Percentiles rank a stretch among this genome's conserved stretches.
These are phyloP conservation scores for Peromyscus melanophrys DNA, from an alignment of 2,797 vertebrate genomes.

Conservation along the genomic window DNA sequence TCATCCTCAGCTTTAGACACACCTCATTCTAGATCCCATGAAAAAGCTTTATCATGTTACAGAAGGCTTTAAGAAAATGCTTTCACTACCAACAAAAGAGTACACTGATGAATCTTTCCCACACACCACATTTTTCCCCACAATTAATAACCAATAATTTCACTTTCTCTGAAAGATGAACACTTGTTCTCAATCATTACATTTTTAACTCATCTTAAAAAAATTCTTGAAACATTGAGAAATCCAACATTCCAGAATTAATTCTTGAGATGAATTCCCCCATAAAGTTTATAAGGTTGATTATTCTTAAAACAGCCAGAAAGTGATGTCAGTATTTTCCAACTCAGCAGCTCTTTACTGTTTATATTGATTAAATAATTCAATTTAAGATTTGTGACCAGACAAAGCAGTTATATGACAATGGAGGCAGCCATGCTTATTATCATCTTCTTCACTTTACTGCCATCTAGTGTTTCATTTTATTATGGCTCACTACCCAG, in stretches of 20 bases:
- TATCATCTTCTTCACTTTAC: constrained; percentile 66
- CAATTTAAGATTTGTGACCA: constrained; percentile 60
- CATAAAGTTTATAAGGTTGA: neutral
- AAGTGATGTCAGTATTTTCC: constrained; percentile 60
- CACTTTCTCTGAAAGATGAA: neutral
- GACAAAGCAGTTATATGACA: constrained; percentile 4
- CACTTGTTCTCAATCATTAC: neutral
- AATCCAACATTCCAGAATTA: constrained; percentile 28
- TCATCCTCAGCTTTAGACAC: neutral
- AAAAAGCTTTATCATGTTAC: accelerated
- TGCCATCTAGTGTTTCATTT: constrained; percentile 82
- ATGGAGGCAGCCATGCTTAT: neutral
- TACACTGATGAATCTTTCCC: neutral
- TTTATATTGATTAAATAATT: constrained; percentile 79
- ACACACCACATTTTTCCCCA: neutral
- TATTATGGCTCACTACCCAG: neutral
- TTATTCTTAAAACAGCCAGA: neutral
- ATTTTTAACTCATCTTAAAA: constrained; percentile 6
- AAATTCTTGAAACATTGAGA: constrained; percentile 22
- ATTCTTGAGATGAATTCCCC: constrained; percentile 37
- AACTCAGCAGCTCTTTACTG: neutral
- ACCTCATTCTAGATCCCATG: neutral
- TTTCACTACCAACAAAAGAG: neutral
- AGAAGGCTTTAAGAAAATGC: accelerated
- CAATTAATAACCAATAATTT: neutral